These are phyloP conservation scores for Sesia bembeciformis DNA, from an alignment of 2,888 invertebrate genomes.

Conservation along the genomic window DNA sequence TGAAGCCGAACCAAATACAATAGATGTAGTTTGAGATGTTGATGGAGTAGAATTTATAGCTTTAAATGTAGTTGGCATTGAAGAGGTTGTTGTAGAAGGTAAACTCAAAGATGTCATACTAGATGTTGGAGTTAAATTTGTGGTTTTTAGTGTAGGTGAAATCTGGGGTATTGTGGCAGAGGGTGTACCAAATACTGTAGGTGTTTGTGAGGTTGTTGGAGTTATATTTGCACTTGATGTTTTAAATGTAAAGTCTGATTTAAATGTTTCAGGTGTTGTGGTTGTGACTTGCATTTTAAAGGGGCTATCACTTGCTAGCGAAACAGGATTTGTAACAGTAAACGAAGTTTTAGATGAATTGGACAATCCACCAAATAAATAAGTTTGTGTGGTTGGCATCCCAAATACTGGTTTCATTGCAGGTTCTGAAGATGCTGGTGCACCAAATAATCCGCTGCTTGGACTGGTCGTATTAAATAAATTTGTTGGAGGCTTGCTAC, in stretches of 20 bases:
- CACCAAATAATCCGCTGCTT: slow-evolving; percentile 31
- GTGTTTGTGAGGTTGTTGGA: neutral
- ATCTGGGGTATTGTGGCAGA: neutral
- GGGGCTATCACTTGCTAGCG: slow-evolving; percentile 23
- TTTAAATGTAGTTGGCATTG: too few relatives aligned
- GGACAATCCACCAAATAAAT: slow-evolving; percentile 26
- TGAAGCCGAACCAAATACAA: neutral
- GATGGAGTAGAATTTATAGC: neutral
- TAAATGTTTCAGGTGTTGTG: slow-evolving; percentile 9
- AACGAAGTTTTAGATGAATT: slow-evolving; percentile 2
- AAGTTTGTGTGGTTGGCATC: slow-evolving; percentile 20
- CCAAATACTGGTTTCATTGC: slow-evolving; percentile 24
- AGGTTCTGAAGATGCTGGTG: slow-evolving; percentile 20
- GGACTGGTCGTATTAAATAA: slow-evolving; percentile 9
- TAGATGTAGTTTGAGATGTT: neutral
- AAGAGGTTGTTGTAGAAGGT: too few relatives aligned
- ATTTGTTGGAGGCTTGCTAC: neutral
- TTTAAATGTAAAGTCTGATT: neutral
- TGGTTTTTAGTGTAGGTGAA: too few relatives aligned
- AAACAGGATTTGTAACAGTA: neutral
- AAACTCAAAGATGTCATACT: too few relatives aligned
- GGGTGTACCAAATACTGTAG: neutral
- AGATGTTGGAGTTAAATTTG: too few relatives aligned
- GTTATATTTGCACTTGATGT: neutral
- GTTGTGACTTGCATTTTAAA: slow-evolving; percentile 36